A percentile compares a stretch with the other conserved stretches of the same genome.
phyloP scores from a whole-genome alignment of 30 jellyfish, hydroid and myxozoan species.

The Mastigias papua region DNA sequence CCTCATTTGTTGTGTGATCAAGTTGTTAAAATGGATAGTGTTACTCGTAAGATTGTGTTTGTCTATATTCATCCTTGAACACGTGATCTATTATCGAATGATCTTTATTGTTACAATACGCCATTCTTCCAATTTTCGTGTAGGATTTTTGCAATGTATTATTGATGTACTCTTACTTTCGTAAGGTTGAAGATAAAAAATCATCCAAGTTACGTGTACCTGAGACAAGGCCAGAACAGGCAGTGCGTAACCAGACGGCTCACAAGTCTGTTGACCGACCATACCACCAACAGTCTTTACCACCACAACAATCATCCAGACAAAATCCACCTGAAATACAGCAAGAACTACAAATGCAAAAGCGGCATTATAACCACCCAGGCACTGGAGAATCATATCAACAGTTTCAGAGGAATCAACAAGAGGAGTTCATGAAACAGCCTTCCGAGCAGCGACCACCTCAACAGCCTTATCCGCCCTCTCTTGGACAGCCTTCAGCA shows the following conservation, averaged over 20 bases:
- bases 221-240: conserved; percentile 37
- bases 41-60: too few relatives aligned
- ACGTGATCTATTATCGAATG: too few relatives aligned
- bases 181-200: conserved; percentile 67
- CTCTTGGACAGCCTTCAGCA: background rate
- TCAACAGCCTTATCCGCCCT: background rate
- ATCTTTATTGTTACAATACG: too few relatives aligned
- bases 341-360: conserved; percentile 8
- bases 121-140: too few relatives aligned
- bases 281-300: conserved; percentile 15
- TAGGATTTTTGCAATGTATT: too few relatives aligned
- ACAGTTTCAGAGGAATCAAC: background rate
- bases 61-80: too few relatives aligned
- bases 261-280: conserved; percentile 5
- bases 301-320: background rate
- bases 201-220: conserved; percentile 60
- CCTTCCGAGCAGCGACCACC: conserved; percentile 12
- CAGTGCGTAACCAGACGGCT: background rate
- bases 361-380: conserved; percentile 1
- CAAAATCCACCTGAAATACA: conserved; percentile 24
- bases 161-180: too few relatives aligned
- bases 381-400: conserved; percentile 15
- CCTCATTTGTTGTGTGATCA: too few relatives aligned
- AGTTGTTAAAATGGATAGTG: too few relatives aligned
- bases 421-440: conserved; percentile 5